Base-by-base conservation (phyloP, 2,888 invertebrate species). In the Allygus modestus region DNA sequence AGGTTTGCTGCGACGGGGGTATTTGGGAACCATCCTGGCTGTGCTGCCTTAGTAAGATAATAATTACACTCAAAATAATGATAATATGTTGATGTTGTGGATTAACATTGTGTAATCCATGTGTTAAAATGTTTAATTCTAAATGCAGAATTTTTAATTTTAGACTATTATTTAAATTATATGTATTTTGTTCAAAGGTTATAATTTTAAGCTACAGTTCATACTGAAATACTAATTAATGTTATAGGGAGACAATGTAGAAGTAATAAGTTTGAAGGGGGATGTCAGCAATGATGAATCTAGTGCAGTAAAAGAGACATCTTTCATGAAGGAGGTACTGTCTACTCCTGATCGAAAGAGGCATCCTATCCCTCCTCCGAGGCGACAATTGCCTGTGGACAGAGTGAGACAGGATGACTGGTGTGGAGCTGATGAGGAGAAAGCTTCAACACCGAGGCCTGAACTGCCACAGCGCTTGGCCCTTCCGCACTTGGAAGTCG, bases 371-470 rank as follows among this genome's bases (percentile, higher is more conserved):
- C 73, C 73, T 9, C 73, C 73, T 73, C 73, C 73, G 4, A 73
- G 73, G n/a, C 37, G 73, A 37, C 26, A 23, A 20, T 0, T 69
- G 17, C 73, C 43, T 20, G 20, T 69, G 26, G 65, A 65, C 7
- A 65, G 26, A 15, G 26, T 69, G 20, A 73, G 20, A 15, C 73
- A 41, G n/a, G 73, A 73, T 23, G 73, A 41, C 31, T 65, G 65
- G 65, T 65, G 65, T 65, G 65, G 65, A 28, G 28, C 65, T 65
- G 65, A 65, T 17, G 65, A 65, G 26, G 43, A 73, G 11, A 73
- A 37, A 5, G 37, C 73, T 41, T 23, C 43, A 12, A 73, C 73
- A 41, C 37, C 37, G 20, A 43, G 43, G n/a, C 2, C 23, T 73
- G 73, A 73, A 20, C 20, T 12, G 23, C 23, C 33, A 23, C 73